Evolutionary conservation across 2,888 invertebrate genomes (phyloP).

Genomic region (Pristionchus mayeri): DNA sequence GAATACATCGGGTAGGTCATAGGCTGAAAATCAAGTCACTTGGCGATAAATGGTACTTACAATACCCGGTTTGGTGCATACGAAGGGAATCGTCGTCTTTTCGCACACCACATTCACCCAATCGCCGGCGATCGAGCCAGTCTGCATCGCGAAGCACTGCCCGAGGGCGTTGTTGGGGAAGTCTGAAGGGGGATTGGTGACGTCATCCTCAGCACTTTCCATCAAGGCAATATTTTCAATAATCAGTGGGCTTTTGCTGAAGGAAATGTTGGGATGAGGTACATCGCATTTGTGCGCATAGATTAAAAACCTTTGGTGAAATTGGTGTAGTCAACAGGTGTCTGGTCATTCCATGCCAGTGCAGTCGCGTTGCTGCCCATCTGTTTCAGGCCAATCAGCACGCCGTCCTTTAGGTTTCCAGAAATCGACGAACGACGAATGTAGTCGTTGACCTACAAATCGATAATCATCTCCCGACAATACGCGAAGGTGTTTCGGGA

Average conservation of each 20-base stretch:
- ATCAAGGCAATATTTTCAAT: too few species aligned
- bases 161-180: slow-evolving; percentile 23
- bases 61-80: slow-evolving; percentile 3
- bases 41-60: not conserved
- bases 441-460: slow-evolving; percentile 16
- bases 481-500: too few species aligned
- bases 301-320: not conserved
- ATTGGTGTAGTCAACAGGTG: not conserved
- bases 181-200: too few species aligned
- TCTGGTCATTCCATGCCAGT: not conserved
- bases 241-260: too few species aligned
- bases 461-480: not conserved
- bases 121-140: not conserved
- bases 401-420: not conserved
- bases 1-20: not conserved
- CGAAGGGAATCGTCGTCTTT: slow-evolving; percentile 6
- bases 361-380: not conserved
- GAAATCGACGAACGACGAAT: not conserved
- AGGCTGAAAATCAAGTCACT: not conserved
- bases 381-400: slow-evolving; percentile 39
- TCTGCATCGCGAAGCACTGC: slow-evolving; percentile 24
- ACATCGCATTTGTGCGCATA: not conserved
- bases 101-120: slow-evolving; percentile 11
- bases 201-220: too few species aligned
- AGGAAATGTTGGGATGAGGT: not conserved